These are phyloP conservation scores for Pseudomyrmex gracilis DNA, from an alignment of 1,140 invertebrate genomes.

Conservation along the genomic window DNA sequence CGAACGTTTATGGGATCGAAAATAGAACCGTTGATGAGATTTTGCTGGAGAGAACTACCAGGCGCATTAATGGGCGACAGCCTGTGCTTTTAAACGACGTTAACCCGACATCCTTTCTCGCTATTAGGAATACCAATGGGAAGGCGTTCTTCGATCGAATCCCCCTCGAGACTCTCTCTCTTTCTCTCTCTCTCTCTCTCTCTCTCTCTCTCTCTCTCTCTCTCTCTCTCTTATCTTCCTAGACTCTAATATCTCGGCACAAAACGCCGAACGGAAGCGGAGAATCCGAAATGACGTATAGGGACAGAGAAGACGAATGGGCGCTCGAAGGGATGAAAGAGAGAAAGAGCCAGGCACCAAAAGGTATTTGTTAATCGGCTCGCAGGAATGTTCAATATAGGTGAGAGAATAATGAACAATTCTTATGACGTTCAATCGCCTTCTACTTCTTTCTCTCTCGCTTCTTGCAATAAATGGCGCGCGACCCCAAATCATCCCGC, in stretches of 20 bases:
- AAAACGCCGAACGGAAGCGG: conserved; percentile 38
- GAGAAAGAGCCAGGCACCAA: conserved; percentile 4
- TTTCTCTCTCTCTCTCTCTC: too few relatives aligned
- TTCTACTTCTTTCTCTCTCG: neutral
- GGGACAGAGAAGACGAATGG: neutral
- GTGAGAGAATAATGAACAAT: conserved; percentile 62
- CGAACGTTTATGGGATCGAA: conserved; percentile 53
- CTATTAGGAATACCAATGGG: conserved; percentile 68
- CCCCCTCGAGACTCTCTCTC: conserved; percentile 7
- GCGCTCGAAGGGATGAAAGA: conserved; percentile 19
- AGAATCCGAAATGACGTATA: conserved; percentile 21
- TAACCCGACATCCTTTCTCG: conserved; percentile 66
- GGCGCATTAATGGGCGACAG: conserved; percentile 67
- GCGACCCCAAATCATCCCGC: neutral
- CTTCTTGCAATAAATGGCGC: conserved; percentile 1
- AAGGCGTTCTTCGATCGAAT: conserved; percentile 67
- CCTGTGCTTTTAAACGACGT: conserved; percentile 70
- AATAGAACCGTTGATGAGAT: conserved; percentile 70
- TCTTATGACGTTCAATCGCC: conserved; percentile 35
- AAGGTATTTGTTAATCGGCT: conserved; percentile 71
- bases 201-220: too few relatives aligned
- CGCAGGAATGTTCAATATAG: conserved; percentile 70
- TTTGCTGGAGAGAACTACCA: conserved; percentile 64
- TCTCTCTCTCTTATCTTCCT: neutral
- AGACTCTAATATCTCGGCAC: conserved; percentile 64